phyloP scores from a whole-genome alignment of 2,888 invertebrate genomes.

The Lingula anatina region DNA sequence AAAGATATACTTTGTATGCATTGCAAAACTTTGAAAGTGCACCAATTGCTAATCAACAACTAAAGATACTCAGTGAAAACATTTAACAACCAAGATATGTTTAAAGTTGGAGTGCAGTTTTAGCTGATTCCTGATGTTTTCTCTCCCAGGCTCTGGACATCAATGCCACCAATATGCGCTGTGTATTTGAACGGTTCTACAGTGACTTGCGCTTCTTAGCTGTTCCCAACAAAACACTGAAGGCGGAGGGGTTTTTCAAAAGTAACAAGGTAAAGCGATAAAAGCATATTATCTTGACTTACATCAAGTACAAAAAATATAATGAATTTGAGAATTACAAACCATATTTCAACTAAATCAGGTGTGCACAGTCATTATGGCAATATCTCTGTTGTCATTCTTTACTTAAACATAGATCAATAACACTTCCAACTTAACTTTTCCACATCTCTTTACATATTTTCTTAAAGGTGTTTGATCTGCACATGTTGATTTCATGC shows the following conservation, averaged over 20 bases:
- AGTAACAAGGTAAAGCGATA: constrained; percentile 48
- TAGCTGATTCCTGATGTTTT: neutral
- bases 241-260: constrained; percentile 49
- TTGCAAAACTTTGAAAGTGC: no score
- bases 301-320: no score
- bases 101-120: neutral
- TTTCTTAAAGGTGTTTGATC: no score
- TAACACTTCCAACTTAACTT: no score
- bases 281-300: neutral
- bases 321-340: no score
- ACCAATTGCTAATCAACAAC: no score
- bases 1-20: no score
- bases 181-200: constrained; percentile 54
- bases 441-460: no score
- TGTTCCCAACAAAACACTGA: constrained; percentile 40
- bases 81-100: neutral
- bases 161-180: constrained; percentile 42
- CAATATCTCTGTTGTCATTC: neutral
- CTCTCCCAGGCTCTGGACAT: constrained; percentile 25
- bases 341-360: no score
- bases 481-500: no score
- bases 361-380: neutral
- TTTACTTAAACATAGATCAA: no score
- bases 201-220: constrained; percentile 46
- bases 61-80: no score